Evolutionary conservation across 1,140 invertebrate genomes (phyloP), one percentile per base, ranked within the genome.

Genomic region (Brachionus sp.): DNA sequence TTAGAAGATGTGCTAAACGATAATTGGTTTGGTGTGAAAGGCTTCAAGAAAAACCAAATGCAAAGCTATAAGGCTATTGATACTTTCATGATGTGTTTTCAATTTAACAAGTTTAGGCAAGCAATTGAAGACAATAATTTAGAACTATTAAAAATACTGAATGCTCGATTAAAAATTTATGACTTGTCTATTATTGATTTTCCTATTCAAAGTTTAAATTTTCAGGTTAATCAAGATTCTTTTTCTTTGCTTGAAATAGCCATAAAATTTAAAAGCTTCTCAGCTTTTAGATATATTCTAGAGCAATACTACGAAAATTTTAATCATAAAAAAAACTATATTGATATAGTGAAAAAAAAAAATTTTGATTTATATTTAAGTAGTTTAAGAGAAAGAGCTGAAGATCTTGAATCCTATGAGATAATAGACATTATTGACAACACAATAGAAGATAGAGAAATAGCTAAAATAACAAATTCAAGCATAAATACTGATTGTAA

Each of bases 381-480:
- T 29, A 19, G 44, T 42, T 29, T 80, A 10, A 80, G 77, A 66
- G 62, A 62, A 37, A 80, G 12, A 62, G 77, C 77, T n/a, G 77
- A 80, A 66, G 77, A 80, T 37, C 23, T 23, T 5, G 77, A 80
- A 46, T 29, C 57, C 12, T 66, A 80, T 44, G 77, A 80, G 42
- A 80, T 80, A 35, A 62, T 80, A 29, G 77, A 80, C 42, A 80
- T 80, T 33, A 39, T 80, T 29, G 77, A 80, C 23, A 80, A 62
- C 57, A 64, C 62, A 19, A 35, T 39, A 23, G 53, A 80, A 62
- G 77, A 80, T 66, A 80, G 19, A 64, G 77, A 80, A 80, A 80
- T 80, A 44, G 70, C 70, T 29, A 19, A 75, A 44, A 75, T 75
- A 23, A 75, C 70, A 16, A 13, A 35, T 75, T 39, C 9, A 5